Evolutionary conservation across 2,888 invertebrate species (phyloP).

Genomic region (Limulus polyphemus): DNA sequence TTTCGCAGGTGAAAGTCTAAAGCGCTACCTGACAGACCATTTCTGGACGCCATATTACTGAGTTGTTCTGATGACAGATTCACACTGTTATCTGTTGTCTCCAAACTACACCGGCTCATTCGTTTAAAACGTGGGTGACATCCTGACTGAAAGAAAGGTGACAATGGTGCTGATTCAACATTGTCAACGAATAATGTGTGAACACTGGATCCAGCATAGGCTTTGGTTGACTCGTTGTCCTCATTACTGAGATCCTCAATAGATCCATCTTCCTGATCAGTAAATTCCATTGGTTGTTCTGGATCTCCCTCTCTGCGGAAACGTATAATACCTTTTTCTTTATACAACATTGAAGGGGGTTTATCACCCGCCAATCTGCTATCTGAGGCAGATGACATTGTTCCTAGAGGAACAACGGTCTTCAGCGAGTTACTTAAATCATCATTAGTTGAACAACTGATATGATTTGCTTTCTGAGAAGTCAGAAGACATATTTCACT

Average conservation of each 20-base stretch:
- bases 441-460: too few species aligned
- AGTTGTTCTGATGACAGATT: constrained; percentile 22
- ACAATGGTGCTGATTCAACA: constrained; percentile 16
- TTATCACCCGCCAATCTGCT: neutral
- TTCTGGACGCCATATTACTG: constrained; percentile 15
- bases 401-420: neutral
- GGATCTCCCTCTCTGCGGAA: constrained; percentile 55
- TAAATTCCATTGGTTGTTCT: constrained; percentile 29
- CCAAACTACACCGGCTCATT: constrained; percentile 10
- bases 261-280: constrained; percentile 14
- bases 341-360: constrained; percentile 61
- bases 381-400: neutral
- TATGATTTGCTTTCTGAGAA: too few species aligned
- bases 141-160: constrained; percentile 21
- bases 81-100: constrained; percentile 20
- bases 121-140: constrained; percentile 4
- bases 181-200: constrained; percentile 19
- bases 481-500: too few species aligned
- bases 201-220: constrained; percentile 21
- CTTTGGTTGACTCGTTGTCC: constrained; percentile 21
- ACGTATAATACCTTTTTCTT: constrained; percentile 76
- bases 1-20: constrained; percentile 18
- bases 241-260: constrained; percentile 13
- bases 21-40: constrained; percentile 14
- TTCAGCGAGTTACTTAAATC: too few species aligned